These are phyloP conservation scores for Mastomys natalensis DNA, from an alignment of 2,113 vertebrate genomes.

Conservation along the genomic window DNA sequence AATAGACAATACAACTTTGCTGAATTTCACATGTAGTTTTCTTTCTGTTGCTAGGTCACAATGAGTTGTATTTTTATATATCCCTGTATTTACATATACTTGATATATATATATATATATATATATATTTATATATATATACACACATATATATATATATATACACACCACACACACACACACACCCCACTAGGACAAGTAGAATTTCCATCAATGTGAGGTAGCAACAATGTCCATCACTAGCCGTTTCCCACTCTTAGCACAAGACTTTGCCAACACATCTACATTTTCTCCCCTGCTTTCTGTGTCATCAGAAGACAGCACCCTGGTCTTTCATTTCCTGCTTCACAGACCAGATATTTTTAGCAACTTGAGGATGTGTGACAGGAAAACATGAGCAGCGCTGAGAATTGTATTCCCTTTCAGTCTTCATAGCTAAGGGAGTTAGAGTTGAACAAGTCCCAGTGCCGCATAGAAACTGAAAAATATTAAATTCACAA, in stretches of 20 bases:
- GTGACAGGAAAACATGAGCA: slow-evolving; percentile 70
- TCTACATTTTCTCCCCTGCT: slow-evolving; percentile 55
- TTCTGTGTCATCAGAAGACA: slow-evolving; percentile 79
- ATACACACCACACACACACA: not conserved
- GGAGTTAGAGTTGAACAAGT: slow-evolving; percentile 52
- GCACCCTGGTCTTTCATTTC: slow-evolving; percentile 72
- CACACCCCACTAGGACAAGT: not conserved
- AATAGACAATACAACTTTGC: not conserved
- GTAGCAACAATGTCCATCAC: not conserved
- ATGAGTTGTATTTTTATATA: not conserved
- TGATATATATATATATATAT: too few relatives aligned
- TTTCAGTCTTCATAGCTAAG: slow-evolving; percentile 37
- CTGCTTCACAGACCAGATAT: slow-evolving; percentile 67
- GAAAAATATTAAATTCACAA: slow-evolving; percentile 41
- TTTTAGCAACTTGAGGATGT: slow-evolving; percentile 72
- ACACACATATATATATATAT: too few relatives aligned
- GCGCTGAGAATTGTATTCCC: slow-evolving; percentile 50
- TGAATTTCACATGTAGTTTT: not conserved
- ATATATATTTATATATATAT: too few relatives aligned
- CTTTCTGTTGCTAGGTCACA: not conserved
- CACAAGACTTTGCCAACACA: slow-evolving; percentile 46
- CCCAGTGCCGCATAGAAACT: not conserved
- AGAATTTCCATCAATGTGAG: not conserved
- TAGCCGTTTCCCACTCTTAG: slow-evolving; percentile 27
- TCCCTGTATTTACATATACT: not conserved